A percentile compares a stretch with the other conserved stretches of the same genome.
Conservation (phyloP, 2,888 invertebrate species). For the Leptothorax acervorum region DNA sequence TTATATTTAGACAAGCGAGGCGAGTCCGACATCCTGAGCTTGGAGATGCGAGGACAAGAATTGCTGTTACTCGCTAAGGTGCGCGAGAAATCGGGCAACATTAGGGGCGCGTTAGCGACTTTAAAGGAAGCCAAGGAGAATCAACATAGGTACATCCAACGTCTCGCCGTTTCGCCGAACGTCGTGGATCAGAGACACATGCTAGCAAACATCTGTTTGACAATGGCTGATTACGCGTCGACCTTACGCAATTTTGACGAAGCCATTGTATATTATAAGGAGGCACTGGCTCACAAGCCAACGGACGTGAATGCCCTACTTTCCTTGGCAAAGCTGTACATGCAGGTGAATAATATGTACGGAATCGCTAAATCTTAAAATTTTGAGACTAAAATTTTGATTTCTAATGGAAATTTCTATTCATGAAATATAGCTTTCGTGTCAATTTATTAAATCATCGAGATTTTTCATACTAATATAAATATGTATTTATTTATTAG, state of each 20-base stretch:
- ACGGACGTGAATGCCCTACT: conserved; percentile 91
- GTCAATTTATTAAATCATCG: not conserved
- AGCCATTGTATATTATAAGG: conserved; percentile 93
- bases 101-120: conserved; percentile 89
- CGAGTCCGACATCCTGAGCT: conserved; percentile 85
- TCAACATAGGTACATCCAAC: conserved; percentile 91
- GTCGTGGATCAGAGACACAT: conserved; percentile 84
- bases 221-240: conserved; percentile 91
- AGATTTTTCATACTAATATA: not conserved
- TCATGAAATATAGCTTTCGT: not conserved
- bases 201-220: conserved; percentile 89
- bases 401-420: conserved; percentile 12
- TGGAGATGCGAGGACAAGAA: conserved; percentile 91
- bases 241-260: conserved; percentile 90
- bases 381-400: not conserved
- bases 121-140: conserved; percentile 92
- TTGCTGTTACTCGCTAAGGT: conserved; percentile 92
- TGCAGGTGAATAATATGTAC: conserved; percentile 87
- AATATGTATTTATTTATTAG: conserved; percentile 82
- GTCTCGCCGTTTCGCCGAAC: conserved; percentile 89
- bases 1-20: conserved; percentile 76
- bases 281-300: conserved; percentile 93
- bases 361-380: not conserved
- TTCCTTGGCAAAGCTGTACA: conserved; percentile 92
- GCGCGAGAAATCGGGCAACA: conserved; percentile 88